Evolutionary conservation across 1,140 invertebrate genomes (phyloP).

Genomic region (Branchinecta lynchi): DNA sequence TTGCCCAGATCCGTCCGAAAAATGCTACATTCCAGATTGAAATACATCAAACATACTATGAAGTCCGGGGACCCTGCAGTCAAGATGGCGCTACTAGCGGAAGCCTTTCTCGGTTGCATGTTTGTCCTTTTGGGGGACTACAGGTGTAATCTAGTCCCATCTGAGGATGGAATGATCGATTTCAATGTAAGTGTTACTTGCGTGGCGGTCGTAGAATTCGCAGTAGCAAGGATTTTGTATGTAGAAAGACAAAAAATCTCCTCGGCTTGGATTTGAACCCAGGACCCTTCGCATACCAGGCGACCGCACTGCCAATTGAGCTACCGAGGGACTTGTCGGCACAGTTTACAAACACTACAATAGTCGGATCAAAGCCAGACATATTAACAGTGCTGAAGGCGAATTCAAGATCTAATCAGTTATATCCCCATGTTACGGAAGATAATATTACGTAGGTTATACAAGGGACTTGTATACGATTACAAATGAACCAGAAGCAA

Average conservation of each 20-base stretch:
- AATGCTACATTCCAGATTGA: not conserved
- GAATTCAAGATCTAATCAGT: too few relatives aligned
- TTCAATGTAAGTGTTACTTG: not conserved
- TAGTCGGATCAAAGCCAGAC: not conserved
- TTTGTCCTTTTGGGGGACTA: not conserved
- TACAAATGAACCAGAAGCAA: too few relatives aligned
- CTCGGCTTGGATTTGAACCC: not conserved
- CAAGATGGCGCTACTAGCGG: not conserved
- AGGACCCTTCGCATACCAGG: not conserved
- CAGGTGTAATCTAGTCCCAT: not conserved
- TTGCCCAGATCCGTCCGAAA: not conserved
- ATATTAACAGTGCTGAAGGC: too few relatives aligned
- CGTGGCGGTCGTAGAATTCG: not conserved
- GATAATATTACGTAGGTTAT: too few relatives aligned
- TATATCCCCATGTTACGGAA: too few relatives aligned
- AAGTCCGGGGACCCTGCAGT: not conserved
- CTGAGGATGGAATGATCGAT: not conserved
- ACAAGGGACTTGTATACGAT: too few relatives aligned
- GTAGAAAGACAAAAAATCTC: not conserved
- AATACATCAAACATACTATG: not conserved
- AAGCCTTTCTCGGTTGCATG: not conserved
- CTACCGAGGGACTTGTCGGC: not conserved
- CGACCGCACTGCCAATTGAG: not conserved
- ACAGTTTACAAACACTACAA: not conserved
- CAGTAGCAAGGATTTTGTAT: not conserved